Base-by-base conservation (phyloP, 2,113 vertebrate genomes). In the Acanthisitta chloris region DNA sequence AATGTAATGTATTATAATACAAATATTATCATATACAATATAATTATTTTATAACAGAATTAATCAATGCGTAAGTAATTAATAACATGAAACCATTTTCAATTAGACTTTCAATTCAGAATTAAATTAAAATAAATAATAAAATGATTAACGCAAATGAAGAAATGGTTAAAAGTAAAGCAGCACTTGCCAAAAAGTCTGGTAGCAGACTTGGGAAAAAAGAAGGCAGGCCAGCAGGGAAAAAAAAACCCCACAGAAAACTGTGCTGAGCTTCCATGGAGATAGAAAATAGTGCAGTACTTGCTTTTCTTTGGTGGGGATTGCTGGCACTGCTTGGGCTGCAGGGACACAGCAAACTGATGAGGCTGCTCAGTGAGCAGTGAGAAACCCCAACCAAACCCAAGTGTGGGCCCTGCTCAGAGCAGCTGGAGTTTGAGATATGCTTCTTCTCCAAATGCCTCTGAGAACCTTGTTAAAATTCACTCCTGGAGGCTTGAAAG, bases 191-290 rank as follows among this genome's bases (percentile, higher is more conserved):
- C 36, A 52, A 23, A 83, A 83, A 52, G 31, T 12, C 52, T n/a
- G 24, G 33, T 45, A 43, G 52, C 48, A 55, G 67, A 29, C n/a
- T 78, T 76, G 31, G n/a, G n/a, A n/a, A n/a, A n/a, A 52, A 88
- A 71, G 72, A 46, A 92, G 67, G 64, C 78, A 92, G 62, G 66
- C 42, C 64, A 84, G 88, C 40, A 66, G 78, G 42, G 11, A 31
- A 17, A 54, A 25, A 43, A 76, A 76, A 69, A 90, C 48, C 42
- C 69, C 61, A 55, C 42, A 70, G 55, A 58, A 42, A 94, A 82
- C 82, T 73, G 4, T 36, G 26, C 51, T 94, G 45, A 80, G 91
- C 90, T 95, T 93, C 94, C 96, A 96, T 95, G 95, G 96, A 95
- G 95, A 97, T 82, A 54, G 90, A 91, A 96, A 97, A 85, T 49